Evolutionary conservation across 2,113 vertebrate genomes (phyloP), one percentile per base, ranked within the genome.

Genomic region (Xiphias gladius): DNA sequence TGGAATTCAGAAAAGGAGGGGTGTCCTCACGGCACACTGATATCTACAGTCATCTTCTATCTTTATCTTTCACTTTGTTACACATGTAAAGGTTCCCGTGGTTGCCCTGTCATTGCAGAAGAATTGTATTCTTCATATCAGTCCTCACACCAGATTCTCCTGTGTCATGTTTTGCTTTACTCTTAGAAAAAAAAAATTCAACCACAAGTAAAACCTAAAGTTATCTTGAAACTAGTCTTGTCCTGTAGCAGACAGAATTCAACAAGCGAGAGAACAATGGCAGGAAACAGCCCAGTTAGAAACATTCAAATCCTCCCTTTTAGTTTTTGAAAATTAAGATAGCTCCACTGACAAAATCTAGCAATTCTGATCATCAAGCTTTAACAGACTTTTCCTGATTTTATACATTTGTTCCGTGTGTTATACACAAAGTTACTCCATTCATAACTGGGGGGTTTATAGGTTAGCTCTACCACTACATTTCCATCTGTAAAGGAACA

Each of bases 401-500:
- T 74, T 32, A 8, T 30, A 3, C 14, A 43, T 32, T 79, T 57
- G 55, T 58, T 41, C 41, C n/a, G 1, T 22, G 39, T 72, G 68
- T 71, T 78, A 58, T 10, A 82, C 63, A 76, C 46, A 74, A 84
- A 82, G 73, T 72, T 67, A 69, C 65, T 79, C 73, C 67, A 75
- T 30, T 77, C 76, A 76, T 80, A 76, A 80, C 81, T 81, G 55
- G 0, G 76, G 67, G 76, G 52, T 86, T 85, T 82, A 79, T 80
- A 71, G 64, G 85, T 85, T 61, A 63, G 37, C 76, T 82, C 66
- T 76, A 48, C 19, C 13, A 75, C 54, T 82, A 69, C 80, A 61
- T 84, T 75, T 88, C 83, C 76, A 79, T 83, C 82, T 82, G 77
- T 88, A 87, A 83, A 7, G 62, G 19, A 80, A 75, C 69, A 70